These are phyloP conservation scores for Ammodytes marinus DNA, from an alignment of 2,113 vertebrate genomes.

Conservation along the genomic window DNA sequence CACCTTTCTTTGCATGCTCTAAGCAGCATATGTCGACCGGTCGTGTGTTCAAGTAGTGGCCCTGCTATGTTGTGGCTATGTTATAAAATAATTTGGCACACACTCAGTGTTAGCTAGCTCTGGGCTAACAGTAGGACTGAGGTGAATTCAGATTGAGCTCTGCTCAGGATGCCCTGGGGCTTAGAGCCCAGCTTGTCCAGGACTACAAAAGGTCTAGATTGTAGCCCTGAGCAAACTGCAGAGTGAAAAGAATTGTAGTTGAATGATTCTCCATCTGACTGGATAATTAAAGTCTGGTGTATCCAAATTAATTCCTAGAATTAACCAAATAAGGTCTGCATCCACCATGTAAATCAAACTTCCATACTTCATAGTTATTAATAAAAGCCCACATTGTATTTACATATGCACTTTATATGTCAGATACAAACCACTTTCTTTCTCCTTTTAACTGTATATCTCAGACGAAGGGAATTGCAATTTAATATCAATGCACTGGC, in stretches of 20 bases:
- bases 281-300: constrained; percentile 44
- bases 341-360: background rate
- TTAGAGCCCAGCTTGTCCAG: constrained; percentile 34
- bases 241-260: constrained; percentile 32
- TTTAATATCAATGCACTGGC: constrained; percentile 87
- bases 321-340: constrained; percentile 13
- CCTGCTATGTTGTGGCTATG: constrained; percentile 1
- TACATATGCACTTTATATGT: background rate
- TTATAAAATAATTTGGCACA: constrained; percentile 30
- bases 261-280: constrained; percentile 26
- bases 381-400: constrained; percentile 14
- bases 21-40: background rate
- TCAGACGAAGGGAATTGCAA: constrained; percentile 93
- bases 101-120: constrained; percentile 13
- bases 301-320: constrained; percentile 25
- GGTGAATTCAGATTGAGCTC: constrained; percentile 44
- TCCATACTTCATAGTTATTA: background rate
- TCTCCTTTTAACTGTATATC: constrained; percentile 85
- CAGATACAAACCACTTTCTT: background rate
- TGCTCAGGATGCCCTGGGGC: constrained; percentile 46
- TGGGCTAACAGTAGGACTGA: constrained; percentile 19
- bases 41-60: background rate
- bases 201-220: constrained; percentile 58
- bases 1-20: constrained; percentile 8
- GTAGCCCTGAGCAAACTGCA: constrained; percentile 41